Base-by-base conservation (phyloP, 2,797 vertebrate species). In the Gadopsis bispinosus region DNA sequence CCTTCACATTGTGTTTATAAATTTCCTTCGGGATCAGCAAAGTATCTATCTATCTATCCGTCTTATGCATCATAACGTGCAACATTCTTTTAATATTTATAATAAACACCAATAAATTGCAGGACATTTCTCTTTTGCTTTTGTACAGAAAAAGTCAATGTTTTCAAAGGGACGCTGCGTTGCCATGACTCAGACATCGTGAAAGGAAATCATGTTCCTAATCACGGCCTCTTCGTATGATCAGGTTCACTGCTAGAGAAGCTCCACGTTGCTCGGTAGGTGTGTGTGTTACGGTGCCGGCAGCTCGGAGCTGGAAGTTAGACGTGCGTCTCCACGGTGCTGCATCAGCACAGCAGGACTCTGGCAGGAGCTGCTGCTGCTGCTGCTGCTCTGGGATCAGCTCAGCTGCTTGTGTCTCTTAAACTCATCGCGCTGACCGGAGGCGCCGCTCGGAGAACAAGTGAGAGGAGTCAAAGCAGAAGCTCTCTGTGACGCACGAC, bases 241-340 rank as follows among this genome's bases (percentile, higher is more conserved):
- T 16, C 3, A 61, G 6, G 33, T 37, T 39, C 39, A 14, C n/a
- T 26, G n/a, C 26, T 9, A 0, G 13, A 35, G 10, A 12, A n/a
- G 41, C 14, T 0, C 4, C 43, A 4, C 17, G 71, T 47, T 1
- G 1, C 4, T 22, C 19, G 33, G 22, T 3, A 10, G 13, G 37
- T 29, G n/a, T 56, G n/a, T 56, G 48, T 5, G 56, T 58, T 43
- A 9, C 41, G n/a, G 50, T 54, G 14, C 59, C 69, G 65, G 65
- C 63, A 60, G 73, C 39, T 14, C 53, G 1, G 56, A 69, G 60
- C 83, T 78, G 80, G 76, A 79, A 39, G 67, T 80, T 69, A 39
- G 29, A 71, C 20, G 62, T 47, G 69, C 50, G 5, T 55, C 74
- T 73, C 59, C 4, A 3, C 33, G 11, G 16, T 31, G 29, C 75